phyloP scores from a whole-genome alignment of 2,888 invertebrate genomes.

The Cheilosia urbana region DNA sequence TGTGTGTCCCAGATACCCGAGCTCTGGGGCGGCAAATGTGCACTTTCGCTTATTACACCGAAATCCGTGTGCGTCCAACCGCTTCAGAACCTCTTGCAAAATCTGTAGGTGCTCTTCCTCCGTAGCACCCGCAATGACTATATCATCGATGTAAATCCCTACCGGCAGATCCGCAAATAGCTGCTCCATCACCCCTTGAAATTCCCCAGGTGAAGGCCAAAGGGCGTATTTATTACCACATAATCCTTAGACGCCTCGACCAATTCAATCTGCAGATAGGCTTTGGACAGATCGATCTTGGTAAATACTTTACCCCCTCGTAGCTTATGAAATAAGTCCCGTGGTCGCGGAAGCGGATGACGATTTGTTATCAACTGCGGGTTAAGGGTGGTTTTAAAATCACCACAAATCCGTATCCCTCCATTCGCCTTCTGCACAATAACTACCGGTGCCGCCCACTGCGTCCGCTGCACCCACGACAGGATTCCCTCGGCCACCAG shows the following conservation, averaged over 20 bases:
- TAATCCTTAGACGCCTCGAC: conserved; percentile 56
- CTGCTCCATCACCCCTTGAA: conserved; percentile 67
- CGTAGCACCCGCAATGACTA: conserved; percentile 54
- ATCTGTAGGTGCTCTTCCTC: conserved; percentile 50
- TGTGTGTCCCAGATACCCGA: conserved; percentile 71
- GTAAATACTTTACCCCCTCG: conserved; percentile 61
- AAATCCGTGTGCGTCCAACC: conserved; percentile 28
- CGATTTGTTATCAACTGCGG: conserved; percentile 26
- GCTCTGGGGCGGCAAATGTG: conserved; percentile 39
- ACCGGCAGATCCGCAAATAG: conserved; percentile 42
- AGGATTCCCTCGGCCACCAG: too few species aligned
- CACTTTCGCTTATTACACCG: conserved; percentile 58
- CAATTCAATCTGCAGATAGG: too few species aligned
- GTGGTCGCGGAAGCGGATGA: conserved; percentile 59
- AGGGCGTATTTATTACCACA: conserved; percentile 62
- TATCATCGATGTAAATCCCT: conserved; percentile 65
- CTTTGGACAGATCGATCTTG: conserved; percentile 62
- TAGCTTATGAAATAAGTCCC: conserved; percentile 66
- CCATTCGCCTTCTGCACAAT: conserved; percentile 21
- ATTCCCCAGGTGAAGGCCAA: conserved; percentile 59
- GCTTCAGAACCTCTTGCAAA: conserved; percentile 32
- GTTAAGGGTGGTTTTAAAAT: conserved; percentile 20
- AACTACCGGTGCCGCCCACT: not conserved
- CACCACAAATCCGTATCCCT: conserved; percentile 11
- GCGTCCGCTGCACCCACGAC: too few species aligned